These are phyloP conservation scores for Perca schrenkii DNA, from an alignment of 2,113 vertebrate species.

Conservation along the genomic window DNA sequence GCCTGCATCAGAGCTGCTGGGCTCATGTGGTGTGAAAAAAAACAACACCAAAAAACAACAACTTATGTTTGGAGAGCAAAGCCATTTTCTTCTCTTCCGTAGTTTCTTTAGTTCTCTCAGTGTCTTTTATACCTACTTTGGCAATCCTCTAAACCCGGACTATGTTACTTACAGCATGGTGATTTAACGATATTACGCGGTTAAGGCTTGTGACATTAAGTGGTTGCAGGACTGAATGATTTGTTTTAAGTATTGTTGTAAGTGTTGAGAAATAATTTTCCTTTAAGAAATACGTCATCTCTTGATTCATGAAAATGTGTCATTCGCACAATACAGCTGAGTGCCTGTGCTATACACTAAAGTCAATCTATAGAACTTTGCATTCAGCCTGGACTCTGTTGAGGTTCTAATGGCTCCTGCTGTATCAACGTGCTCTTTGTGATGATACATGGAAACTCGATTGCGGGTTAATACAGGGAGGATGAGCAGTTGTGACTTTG, in stretches of 20 bases:
- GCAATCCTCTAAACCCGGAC: neutral
- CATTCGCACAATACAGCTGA: neutral
- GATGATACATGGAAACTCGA: neutral
- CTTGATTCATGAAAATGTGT: neutral
- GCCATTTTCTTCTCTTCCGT: neutral
- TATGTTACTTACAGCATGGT: neutral
- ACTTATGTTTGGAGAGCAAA: neutral
- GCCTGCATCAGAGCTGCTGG: conserved; percentile 17
- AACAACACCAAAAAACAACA: too few relatives aligned
- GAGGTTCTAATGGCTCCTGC: neutral
- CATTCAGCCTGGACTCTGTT: neutral
- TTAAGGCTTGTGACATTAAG: neutral
- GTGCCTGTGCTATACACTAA: neutral
- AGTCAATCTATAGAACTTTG: neutral
- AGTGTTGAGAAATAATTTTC: neutral
- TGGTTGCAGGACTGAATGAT: neutral
- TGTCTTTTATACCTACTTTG: neutral
- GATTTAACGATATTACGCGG: neutral
- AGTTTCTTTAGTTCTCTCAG: neutral
- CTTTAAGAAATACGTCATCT: neutral
- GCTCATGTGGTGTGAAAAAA: neutral
- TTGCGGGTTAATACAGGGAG: neutral
- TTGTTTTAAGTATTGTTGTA: neutral
- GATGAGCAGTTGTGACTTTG: conserved; percentile 16
- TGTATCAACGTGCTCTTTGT: neutral